Conservation (phyloP, 2,113 vertebrate genomes). For the Patagioenas fasciata region DNA sequence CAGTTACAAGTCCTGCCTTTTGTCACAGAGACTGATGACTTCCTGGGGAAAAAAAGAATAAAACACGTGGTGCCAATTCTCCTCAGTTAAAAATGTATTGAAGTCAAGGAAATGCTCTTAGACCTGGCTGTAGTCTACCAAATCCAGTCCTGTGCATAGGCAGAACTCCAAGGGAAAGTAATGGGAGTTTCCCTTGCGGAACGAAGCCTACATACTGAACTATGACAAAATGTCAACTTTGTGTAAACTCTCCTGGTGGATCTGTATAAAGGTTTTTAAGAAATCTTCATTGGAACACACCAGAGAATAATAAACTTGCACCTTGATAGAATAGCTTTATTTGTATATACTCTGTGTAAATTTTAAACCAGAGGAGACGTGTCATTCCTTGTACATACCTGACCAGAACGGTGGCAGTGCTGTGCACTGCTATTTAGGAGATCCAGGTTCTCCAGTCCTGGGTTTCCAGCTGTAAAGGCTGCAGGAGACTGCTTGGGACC, state of each 20-base stretch:
- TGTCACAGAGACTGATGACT: conserved; percentile 15
- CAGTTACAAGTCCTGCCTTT: background rate
- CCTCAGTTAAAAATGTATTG: background rate
- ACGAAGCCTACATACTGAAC: background rate
- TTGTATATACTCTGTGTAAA: conserved; percentile 64
- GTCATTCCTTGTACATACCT: conserved; percentile 47
- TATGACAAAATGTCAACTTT: background rate
- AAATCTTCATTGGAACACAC: conserved; percentile 23
- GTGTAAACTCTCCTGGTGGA: conserved; percentile 13
- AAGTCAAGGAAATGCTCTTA: conserved; percentile 17
- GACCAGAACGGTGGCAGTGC: conserved; percentile 28
- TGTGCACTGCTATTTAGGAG: conserved; percentile 45
- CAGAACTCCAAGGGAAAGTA: conserved; percentile 15
- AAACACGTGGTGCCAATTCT: conserved; percentile 4
- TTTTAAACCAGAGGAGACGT: conserved; percentile 30
- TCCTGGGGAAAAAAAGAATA: background rate
- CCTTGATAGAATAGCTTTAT: conserved; percentile 69
- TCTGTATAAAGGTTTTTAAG: conserved; percentile 24
- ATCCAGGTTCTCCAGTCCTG: conserved; percentile 12
- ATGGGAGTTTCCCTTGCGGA: background rate
- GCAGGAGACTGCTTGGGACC: conserved; percentile 13
- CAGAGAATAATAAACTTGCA: conserved; percentile 59
- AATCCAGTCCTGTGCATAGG: background rate
- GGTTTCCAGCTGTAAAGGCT: conserved; percentile 15
- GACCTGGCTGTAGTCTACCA: background rate